Evolutionary conservation across 2,888 invertebrate species (phyloP), one percentile per base, ranked within the genome.

Genomic region (Lydus trimaculatus): DNA sequence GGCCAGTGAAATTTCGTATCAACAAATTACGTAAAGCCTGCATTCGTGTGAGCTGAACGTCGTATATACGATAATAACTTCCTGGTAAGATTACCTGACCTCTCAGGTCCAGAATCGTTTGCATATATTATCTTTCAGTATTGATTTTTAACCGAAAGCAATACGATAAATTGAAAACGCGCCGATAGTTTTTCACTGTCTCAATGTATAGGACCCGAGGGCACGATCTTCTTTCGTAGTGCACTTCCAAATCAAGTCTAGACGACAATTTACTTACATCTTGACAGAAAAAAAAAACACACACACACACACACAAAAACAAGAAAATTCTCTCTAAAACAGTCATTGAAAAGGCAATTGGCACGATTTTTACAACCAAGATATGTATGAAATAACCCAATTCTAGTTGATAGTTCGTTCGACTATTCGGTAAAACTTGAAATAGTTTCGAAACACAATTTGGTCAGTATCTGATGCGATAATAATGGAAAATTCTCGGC

Each of bases 141-240:
- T 83, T 77, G 81, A 83, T 82, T 81, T 48, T 20, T 20, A 20
- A 3, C 48, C 75, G 70, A 70, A 39, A 61, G 69, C 73, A 76
- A 76, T 72, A 76, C 81, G 79, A 83, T 84, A 83, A 83, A 84
- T 83, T 83, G 83, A 83, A 83, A 82, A 78, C 76, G 78, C 78
- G 78, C 81, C 80, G 78, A 79, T 76, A 81, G 77, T 83, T 83
- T 83, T 83, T 83, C 83, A 83, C 81, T 82, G 83, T 83, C 83
- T 77, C 75, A 77, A 75, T 73, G 76, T 78, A 82, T 82, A 77
- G 80, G 77, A 78, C 83, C 80, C 83, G 52, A 64, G 82, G 77
- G 83, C 69, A 65, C 82, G 76, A 82, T 82, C 78, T 75, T 73
- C 73, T 76, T 80, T 78, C 76, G 78, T 73, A 81, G 79, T 82